These are phyloP conservation scores for Danio albolineatus DNA, from an alignment of 2,797 vertebrate species.

Conservation along the genomic window DNA sequence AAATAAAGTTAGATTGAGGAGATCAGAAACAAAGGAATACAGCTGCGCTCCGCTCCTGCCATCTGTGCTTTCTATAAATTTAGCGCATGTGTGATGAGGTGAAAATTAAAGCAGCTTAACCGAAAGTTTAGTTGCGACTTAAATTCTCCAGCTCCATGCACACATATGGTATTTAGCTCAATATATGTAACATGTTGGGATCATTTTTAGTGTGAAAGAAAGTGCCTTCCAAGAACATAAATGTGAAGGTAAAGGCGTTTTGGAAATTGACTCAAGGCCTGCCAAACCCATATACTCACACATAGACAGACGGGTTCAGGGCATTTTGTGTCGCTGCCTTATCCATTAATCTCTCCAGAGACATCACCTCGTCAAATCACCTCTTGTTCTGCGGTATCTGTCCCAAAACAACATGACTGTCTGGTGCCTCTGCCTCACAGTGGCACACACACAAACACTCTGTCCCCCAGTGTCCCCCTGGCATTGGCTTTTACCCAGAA, in stretches of 20 bases:
- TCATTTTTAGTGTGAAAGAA: background rate
- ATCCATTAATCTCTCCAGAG: conserved; percentile 49
- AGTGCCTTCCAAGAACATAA: background rate
- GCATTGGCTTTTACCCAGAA: conserved; percentile 74
- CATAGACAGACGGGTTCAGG: conserved; percentile 4
- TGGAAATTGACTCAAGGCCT: conserved; percentile 21
- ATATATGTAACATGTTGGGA: background rate
- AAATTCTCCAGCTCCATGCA: conserved; percentile 11
- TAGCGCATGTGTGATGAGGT: conserved; percentile 36
- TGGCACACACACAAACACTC: conserved; percentile 45
- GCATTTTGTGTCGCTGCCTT: conserved; percentile 38
- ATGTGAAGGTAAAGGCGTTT: conserved; percentile 16
- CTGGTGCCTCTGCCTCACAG: conserved; percentile 23
- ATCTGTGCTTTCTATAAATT: conserved; percentile 35
- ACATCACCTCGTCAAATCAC: conserved; percentile 49
- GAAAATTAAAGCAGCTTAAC: conserved; percentile 57
- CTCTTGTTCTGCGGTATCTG: conserved; percentile 52
- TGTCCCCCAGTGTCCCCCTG: conserved; percentile 57
- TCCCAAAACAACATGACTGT: conserved; percentile 48
- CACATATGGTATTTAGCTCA: conserved; percentile 19
- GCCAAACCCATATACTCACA: background rate
- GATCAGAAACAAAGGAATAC: conserved; percentile 39
- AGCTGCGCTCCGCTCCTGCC: conserved; percentile 22
- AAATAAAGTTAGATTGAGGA: conserved; percentile 39
- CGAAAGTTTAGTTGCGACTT: conserved; percentile 37